These are phyloP conservation scores for Cryptops parisi DNA, from an alignment of 2,888 invertebrate genomes.

Conservation along the genomic window DNA sequence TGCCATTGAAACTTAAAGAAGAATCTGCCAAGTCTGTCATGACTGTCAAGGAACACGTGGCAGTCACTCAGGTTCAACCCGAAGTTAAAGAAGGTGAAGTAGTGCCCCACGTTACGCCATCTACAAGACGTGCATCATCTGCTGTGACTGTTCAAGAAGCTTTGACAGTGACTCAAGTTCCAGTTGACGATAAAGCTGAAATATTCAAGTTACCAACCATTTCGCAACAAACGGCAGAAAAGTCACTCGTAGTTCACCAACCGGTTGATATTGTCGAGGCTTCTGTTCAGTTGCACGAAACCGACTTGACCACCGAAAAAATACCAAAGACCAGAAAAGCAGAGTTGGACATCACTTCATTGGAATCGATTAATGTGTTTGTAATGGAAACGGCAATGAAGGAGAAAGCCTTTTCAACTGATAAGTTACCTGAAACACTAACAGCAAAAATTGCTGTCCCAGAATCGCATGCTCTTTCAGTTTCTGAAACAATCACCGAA, in stretches of 20 bases:
- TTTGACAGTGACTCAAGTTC: slow-evolving; percentile 13
- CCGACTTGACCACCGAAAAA: slow-evolving; percentile 6
- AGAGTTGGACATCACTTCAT: neutral
- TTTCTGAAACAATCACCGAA: slow-evolving; percentile 43
- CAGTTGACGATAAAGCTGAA: slow-evolving; percentile 13
- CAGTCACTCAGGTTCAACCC: slow-evolving; percentile 10
- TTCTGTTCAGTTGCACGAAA: slow-evolving; percentile 12
- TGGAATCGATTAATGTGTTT: slow-evolving; percentile 6
- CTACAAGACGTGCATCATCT: slow-evolving; percentile 9
- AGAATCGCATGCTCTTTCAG: slow-evolving; percentile 41
- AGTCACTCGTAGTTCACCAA: neutral
- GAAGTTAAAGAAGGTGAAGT: slow-evolving; percentile 15
- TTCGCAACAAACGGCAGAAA: neutral
- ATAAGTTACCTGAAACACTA: slow-evolving; percentile 30
- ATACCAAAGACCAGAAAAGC: slow-evolving; percentile 7
- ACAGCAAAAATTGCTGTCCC: slow-evolving; percentile 40
- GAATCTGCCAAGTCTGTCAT: too few relatives aligned
- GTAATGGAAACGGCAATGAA: slow-evolving; percentile 12
- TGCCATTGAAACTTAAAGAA: slow-evolving; percentile 7
- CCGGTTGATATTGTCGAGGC: slow-evolving; percentile 6
- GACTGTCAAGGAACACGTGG: slow-evolving; percentile 9
- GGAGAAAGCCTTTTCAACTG: slow-evolving; percentile 18
- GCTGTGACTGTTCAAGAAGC: slow-evolving; percentile 11
- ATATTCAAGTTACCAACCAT: neutral
- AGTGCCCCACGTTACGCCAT: neutral